phyloP scores from a whole-genome alignment of 2,888 invertebrate species.

The Polyommatus icarus region DNA sequence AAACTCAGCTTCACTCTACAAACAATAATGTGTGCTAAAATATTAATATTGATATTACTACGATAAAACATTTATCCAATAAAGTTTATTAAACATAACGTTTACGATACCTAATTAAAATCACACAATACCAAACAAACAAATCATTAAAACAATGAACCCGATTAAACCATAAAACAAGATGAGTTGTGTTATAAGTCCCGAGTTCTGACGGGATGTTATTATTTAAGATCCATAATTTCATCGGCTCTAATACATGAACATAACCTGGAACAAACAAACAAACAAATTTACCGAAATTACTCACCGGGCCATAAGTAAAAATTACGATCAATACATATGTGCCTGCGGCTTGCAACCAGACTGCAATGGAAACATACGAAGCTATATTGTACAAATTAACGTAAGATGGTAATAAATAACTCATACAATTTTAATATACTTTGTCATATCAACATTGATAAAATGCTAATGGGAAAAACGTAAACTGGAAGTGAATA shows the following conservation, averaged over 20 bases:
- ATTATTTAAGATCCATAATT: conserved; percentile 66
- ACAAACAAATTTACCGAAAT: conserved; percentile 78
- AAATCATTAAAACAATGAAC: conserved; percentile 1
- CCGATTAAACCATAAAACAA: conserved; percentile 5
- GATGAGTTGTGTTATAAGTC: conserved; percentile 3
- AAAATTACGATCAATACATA: conserved; percentile 57
- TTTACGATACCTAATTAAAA: conserved; percentile 27
- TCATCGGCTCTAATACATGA: conserved; percentile 62
- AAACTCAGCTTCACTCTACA: neutral
- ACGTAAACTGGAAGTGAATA: neutral
- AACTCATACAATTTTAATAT: neutral
- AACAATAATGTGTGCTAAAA: neutral
- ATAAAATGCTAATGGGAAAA: too few relatives aligned
- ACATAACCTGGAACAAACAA: conserved; percentile 69
- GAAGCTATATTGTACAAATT: neutral
- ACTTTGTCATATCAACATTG: too few relatives aligned
- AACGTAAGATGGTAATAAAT: neutral
- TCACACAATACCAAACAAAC: conserved; percentile 25
- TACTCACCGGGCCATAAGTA: conserved; percentile 64
- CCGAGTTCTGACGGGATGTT: conserved; percentile 50
- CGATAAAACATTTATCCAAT: neutral
- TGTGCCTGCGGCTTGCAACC: conserved; percentile 53
- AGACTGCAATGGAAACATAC: conserved; percentile 40
- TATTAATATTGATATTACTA: neutral
- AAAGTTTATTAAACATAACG: neutral